phyloP scores from a whole-genome alignment of 2,797 vertebrate genomes.

The Martes flavigula region DNA sequence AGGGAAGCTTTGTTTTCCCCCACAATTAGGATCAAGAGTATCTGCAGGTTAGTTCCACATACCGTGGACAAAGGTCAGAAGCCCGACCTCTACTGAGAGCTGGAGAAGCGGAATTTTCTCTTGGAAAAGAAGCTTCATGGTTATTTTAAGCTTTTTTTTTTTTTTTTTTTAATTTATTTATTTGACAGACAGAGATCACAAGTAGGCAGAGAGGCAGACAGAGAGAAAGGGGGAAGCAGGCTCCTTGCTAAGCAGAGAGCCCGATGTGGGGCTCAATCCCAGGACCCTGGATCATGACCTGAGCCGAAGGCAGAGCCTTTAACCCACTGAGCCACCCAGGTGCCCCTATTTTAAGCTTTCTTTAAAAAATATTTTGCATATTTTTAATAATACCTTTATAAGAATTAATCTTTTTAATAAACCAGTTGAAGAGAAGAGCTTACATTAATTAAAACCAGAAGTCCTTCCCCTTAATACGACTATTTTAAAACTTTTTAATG shows the following conservation, averaged over 20 bases:
- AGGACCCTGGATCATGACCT: too few species aligned
- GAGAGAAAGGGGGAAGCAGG: too few species aligned
- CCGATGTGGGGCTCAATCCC: too few species aligned
- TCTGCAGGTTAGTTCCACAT: not conserved
- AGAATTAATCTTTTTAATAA: conserved; percentile 13
- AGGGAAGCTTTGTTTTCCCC: conserved; percentile 36
- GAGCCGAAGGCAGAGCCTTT: too few species aligned
- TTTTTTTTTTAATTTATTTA: too few species aligned
- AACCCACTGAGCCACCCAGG: too few species aligned
- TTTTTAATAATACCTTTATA: not conserved
- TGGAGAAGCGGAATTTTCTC: not conserved
- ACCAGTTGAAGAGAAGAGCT: not conserved
- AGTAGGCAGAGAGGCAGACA: too few species aligned
- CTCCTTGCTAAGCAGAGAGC: too few species aligned
- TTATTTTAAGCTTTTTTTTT: conserved; percentile 39
- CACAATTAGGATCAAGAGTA: not conserved
- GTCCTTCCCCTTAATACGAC: not conserved
- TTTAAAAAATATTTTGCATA: not conserved
- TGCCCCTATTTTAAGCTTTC: too few species aligned
- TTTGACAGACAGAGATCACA: too few species aligned
- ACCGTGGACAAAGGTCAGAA: not conserved
- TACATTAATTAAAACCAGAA: not conserved
- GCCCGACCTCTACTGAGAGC: not conserved
- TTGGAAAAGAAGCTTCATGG: not conserved
- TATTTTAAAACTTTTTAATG: not conserved